These are phyloP conservation scores for Bungarus multicinctus DNA, from an alignment of 2,113 vertebrate species.

Conservation along the genomic window DNA sequence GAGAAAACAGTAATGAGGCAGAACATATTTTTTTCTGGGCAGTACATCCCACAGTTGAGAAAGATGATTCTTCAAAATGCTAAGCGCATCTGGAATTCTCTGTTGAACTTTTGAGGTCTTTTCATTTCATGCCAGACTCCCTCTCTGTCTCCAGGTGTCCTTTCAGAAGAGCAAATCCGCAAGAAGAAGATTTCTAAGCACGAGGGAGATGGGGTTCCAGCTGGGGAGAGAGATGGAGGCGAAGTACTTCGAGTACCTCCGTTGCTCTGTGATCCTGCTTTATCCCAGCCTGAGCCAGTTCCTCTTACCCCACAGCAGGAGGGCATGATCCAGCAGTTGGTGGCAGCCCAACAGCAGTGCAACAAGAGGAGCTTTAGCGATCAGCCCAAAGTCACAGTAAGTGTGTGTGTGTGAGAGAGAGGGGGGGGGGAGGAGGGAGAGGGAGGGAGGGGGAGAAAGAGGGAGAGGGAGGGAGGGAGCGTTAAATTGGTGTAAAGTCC, in stretches of 20 bases:
- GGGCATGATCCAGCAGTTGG: conserved; percentile 71
- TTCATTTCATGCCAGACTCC: neutral
- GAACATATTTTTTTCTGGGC: neutral
- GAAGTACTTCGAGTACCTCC: conserved; percentile 46
- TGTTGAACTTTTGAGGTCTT: neutral
- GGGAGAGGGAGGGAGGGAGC: neutral
- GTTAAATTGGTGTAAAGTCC: neutral
- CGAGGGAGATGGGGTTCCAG: conserved; percentile 20
- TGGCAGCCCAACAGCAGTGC: conserved; percentile 70
- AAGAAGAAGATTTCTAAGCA: conserved; percentile 69
- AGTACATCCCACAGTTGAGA: neutral
- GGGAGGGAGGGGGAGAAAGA: too few species aligned
- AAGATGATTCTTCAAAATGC: neutral
- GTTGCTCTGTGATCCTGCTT: conserved; percentile 11
- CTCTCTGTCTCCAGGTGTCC: conserved; percentile 51
- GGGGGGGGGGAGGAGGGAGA: neutral
- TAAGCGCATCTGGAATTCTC: neutral
- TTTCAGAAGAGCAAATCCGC: conserved; percentile 73
- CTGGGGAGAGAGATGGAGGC: conserved; percentile 28
- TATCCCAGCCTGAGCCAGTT: conserved; percentile 31
- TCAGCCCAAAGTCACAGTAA: conserved; percentile 75
- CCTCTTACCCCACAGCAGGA: conserved; percentile 66
- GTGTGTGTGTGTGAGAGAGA: neutral
- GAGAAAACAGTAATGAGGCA: neutral
- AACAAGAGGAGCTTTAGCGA: conserved; percentile 74